Evolutionary conservation across 2,888 invertebrate genomes (phyloP), one percentile per base, ranked within the genome.

Genomic region (Cabera pusaria): DNA sequence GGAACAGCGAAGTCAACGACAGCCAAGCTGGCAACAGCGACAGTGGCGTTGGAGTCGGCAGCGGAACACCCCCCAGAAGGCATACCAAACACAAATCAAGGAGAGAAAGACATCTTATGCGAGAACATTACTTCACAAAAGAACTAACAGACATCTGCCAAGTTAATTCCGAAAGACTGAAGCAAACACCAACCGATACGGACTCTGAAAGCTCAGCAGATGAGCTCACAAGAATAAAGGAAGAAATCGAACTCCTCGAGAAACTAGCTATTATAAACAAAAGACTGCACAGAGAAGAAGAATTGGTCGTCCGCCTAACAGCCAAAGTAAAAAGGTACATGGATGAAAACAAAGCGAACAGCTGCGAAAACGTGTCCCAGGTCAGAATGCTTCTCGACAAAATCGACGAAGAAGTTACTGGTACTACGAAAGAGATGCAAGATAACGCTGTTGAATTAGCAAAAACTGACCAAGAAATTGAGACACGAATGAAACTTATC

Each of bases 211-310:
- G 74, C 0, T 88, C 89, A 10, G 64, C 88, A n/a, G 85, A 90
- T 31, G 90, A 90, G 53, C 68, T 89, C 1, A 90, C 91, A 25
- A 90, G 91, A 62, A 86, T 91, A 59, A 84, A 92, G 50, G 91
- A 92, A 65, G 93, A 94, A 78, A 90, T 93, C n/a, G 92, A 93
- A 57, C 85, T 94, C 51, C 82, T 94, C 58, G 95, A 95, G 60
- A 93, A 92, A 72, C 90, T 95, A 27, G 91, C 93, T 10, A 92
- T 93, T 32, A 83, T 95, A 11, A 95, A 95, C 70, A 93, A 94
- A 64, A 90, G 92, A 59, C 77, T 96, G 38, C 92, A 94, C 39
- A 90, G 92, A 38, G 94, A 95, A 68, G 94, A 95, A 65, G 94
- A 94, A 66, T 78, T 92, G 37, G 86, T 95, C 1, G 92, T 94